phyloP scores from a whole-genome alignment of 2,888 invertebrate genomes.

The Scaeva pyrastri region DNA sequence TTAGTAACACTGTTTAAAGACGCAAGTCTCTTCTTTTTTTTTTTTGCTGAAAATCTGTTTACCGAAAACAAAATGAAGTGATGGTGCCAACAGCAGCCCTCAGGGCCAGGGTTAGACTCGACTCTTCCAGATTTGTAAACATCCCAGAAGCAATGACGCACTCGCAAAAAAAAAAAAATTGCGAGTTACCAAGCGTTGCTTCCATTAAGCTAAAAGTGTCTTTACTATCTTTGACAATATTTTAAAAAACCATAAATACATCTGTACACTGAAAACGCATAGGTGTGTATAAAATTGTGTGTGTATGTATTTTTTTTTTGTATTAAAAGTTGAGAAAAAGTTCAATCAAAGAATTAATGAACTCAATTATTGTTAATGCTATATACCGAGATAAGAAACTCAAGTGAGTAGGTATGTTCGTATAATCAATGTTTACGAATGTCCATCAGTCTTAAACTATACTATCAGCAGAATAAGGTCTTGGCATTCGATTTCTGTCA shows the following conservation, averaged over 20 bases:
- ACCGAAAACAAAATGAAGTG: background rate
- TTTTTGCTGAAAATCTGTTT: background rate
- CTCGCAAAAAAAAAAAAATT: background rate
- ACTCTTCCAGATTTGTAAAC: slow-evolving; percentile 4
- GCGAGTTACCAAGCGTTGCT: slow-evolving; percentile 7
- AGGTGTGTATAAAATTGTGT: too few relatives aligned
- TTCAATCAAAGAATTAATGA: slow-evolving; percentile 39
- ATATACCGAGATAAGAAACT: slow-evolving; percentile 22
- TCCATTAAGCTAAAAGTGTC: background rate
- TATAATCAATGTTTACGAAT: slow-evolving; percentile 19
- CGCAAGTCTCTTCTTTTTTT: too few relatives aligned
- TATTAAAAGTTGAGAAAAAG: background rate
- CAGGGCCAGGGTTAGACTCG: background rate
- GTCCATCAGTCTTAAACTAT: background rate
- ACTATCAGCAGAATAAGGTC: slow-evolving; percentile 37
- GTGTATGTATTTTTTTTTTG: background rate
- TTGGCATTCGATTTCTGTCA: slow-evolving; percentile 38
- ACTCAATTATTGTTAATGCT: slow-evolving; percentile 29
- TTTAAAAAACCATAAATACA: background rate
- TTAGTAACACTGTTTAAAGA: background rate
- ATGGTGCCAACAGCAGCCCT: slow-evolving; percentile 2
- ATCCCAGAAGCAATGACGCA: background rate
- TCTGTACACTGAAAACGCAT: background rate
- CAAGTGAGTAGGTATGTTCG: too few relatives aligned
- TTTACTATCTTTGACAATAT: slow-evolving; percentile 13